Conservation (phyloP, 2,888 invertebrate species). For the Calameuta pallipes region DNA sequence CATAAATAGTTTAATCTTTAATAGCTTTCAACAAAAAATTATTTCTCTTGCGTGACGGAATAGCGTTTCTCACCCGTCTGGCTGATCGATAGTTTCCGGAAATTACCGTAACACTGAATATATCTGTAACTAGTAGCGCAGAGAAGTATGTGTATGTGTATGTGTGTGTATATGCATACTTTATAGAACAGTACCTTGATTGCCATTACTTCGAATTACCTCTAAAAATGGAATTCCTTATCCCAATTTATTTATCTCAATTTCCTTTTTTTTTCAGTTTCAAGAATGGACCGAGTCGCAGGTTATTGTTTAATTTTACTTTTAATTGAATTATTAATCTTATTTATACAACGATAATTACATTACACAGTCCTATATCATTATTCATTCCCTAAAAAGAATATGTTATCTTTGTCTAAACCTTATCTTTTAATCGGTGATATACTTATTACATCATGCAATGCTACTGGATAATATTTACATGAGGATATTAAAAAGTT, state of each 20-base stretch:
- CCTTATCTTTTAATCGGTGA: not conserved
- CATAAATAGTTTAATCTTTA: not conserved
- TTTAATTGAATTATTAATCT: not conserved
- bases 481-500: not conserved
- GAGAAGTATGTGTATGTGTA: not conserved
- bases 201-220: not conserved
- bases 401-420: too few species aligned
- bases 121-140: not conserved
- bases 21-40: not conserved
- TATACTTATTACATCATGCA: not conserved
- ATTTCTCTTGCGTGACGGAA: not conserved
- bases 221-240: not conserved
- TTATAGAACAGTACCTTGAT: not conserved
- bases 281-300: slow-evolving; percentile 23
- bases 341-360: not conserved
- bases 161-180: not conserved
- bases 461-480: not conserved
- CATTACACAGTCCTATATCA: too few species aligned
- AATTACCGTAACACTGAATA: not conserved
- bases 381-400: too few species aligned
- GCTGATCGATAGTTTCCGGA: slow-evolving; percentile 2
- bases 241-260: not conserved
- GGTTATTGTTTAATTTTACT: slow-evolving; percentile 19
- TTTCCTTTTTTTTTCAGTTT: slow-evolving; percentile 26
- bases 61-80: not conserved